These are phyloP conservation scores for Saccostrea cuccullata DNA, from an alignment of 1,140 invertebrate species.

Conservation along the genomic window DNA sequence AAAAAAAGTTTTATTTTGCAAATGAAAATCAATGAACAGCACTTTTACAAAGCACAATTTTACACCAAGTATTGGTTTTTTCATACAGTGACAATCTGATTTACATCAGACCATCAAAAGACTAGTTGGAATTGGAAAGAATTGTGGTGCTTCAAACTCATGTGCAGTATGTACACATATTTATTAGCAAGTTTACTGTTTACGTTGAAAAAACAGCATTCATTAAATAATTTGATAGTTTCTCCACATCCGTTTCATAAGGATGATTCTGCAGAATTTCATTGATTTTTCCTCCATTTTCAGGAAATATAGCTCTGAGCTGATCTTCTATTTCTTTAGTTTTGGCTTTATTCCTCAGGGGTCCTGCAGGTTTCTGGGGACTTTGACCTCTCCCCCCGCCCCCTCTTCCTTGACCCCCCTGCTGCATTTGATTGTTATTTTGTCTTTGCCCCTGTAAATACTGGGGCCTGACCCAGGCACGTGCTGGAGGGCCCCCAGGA, in stretches of 20 bases:
- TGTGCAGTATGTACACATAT: too few species aligned
- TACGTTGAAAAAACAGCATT: constrained; percentile 42
- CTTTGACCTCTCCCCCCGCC: background rate
- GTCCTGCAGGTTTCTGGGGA: constrained; percentile 12
- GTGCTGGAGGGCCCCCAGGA: background rate
- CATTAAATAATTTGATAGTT: constrained; percentile 62
- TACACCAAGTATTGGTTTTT: too few species aligned
- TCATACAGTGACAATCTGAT: too few species aligned
- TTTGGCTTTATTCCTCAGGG: constrained; percentile 43
- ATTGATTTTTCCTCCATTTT: constrained; percentile 53
- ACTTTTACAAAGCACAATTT: too few species aligned
- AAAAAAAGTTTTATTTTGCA: too few species aligned
- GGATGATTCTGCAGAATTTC: constrained; percentile 63
- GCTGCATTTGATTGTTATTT: background rate
- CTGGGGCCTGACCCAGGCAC: background rate
- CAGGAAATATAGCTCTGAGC: constrained; percentile 64
- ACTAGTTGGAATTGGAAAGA: background rate
- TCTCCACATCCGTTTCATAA: constrained; percentile 63
- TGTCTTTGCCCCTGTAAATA: background rate
- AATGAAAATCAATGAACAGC: too few species aligned
- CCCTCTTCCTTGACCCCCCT: background rate
- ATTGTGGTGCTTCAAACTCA: too few species aligned
- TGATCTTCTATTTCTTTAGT: constrained; percentile 56
- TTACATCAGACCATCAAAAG: background rate
- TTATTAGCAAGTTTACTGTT: background rate